Conservation (phyloP, 2,797 vertebrate genomes). For the Tapera naevia region DNA sequence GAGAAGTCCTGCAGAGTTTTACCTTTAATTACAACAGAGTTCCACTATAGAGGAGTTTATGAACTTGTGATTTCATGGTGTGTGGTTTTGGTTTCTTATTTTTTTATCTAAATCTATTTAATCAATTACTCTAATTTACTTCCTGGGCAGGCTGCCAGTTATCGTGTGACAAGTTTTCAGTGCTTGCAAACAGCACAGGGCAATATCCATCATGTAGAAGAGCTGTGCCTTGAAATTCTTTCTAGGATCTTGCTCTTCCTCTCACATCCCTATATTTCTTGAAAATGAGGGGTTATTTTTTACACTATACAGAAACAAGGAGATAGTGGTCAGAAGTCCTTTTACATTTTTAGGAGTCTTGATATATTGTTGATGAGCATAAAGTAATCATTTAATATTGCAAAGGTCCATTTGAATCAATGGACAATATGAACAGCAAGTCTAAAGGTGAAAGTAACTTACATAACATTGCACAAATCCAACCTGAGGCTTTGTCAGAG, state of each 20-base stretch:
- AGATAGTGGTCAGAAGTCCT: neutral
- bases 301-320: neutral
- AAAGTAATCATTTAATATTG: neutral
- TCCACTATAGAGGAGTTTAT: conserved; percentile 54
- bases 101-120: conserved; percentile 37
- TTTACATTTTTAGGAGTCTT: neutral
- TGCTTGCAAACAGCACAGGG: neutral
- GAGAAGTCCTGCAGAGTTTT: neutral
- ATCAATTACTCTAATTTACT: conserved; percentile 34
- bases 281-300: neutral
- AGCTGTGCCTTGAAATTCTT: neutral
- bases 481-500: neutral
- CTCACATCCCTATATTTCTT: neutral
- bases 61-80: conserved; percentile 44
- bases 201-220: neutral
- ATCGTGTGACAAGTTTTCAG: neutral
- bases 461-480: neutral
- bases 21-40: conserved; percentile 48
- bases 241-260: neutral
- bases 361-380: neutral
- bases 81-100: conserved; percentile 2
- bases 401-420: neutral
- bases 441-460: neutral
- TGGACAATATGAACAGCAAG: neutral
- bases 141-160: neutral